Evolutionary conservation across 2,797 vertebrate species (phyloP), one percentile per base, ranked within the genome.

Genomic region (Coregonus sp.): DNA sequence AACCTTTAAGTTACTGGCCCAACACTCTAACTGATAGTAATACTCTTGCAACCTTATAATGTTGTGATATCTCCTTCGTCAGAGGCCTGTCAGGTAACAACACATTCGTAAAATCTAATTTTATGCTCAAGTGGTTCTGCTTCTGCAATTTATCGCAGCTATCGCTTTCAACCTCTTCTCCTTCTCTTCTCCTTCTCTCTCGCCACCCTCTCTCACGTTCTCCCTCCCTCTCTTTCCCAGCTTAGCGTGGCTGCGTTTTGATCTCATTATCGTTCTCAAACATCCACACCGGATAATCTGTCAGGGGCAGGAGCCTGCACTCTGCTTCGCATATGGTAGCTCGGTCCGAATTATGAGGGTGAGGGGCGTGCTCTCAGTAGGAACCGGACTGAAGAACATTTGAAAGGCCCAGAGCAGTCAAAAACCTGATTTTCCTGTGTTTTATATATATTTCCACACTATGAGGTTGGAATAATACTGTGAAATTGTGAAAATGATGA

Each of bases 31-130:
- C 40, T 12, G 9, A 94, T 94, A 94, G 91, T 91, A 92, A 90
- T 86, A 89, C 90, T 92, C 90, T 88, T 91, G 91, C 86, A 90
- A 89, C 85, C 84, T 89, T 89, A 88, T 91, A 94, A 90, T 92
- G 91, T 90, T 90, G 90, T 87, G 88, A 93, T 93, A 94, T 93
- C 92, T 89, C 90, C 91, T 90, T 92, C 90, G 90, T 95, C 94
- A 94, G 90, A 94, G 91, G 90, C 92, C 89, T 93, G 93, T 93
- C 94, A 95, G 94, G 93, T 94, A 94, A 95, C 94, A 95, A 94
- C 94, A 93, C 93, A 93, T 95, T 95, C 94, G 92, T 94, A 94
- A 95, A 95, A 95, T 95, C 94, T 94, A 94, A 95, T 95, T 95
- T 95, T 94, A 95, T 95, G 95, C 95, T 95, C 94, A 95, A 94